A percentile compares a stretch with the other conserved stretches of the same genome.
Conservation (phyloP, 2,888 invertebrate genomes). For the Parnassius mnemosyne region DNA sequence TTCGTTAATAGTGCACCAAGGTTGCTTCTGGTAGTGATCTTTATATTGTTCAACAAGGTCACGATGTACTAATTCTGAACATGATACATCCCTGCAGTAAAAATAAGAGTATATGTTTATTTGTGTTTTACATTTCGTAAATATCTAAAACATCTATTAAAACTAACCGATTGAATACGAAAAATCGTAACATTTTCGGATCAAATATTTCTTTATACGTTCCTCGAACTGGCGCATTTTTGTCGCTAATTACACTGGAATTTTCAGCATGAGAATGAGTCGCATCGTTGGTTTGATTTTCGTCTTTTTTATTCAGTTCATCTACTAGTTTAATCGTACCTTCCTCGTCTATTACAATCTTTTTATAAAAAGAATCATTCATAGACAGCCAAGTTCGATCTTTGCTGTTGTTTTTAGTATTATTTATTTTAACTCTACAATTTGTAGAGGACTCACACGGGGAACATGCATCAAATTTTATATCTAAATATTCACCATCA, state of each 20-base stretch:
- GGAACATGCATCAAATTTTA: conserved; percentile 56
- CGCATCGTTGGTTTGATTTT: conserved; percentile 30
- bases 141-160: conserved; percentile 2
- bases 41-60: conserved; percentile 55
- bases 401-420: conserved; percentile 35
- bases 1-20: conserved; percentile 66
- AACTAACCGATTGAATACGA: conserved; percentile 59
- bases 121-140: background rate
- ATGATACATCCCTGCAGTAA: conserved; percentile 54
- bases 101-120: conserved; percentile 4
- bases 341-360: conserved; percentile 57
- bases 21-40: conserved; percentile 54
- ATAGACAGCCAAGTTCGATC: conserved; percentile 57
- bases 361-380: conserved; percentile 62
- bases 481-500: conserved; percentile 53
- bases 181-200: conserved; percentile 57
- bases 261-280: background rate
- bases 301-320: conserved; percentile 38
- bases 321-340: conserved; percentile 51
- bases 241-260: background rate
- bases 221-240: conserved; percentile 38
- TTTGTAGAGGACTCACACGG: conserved; percentile 54
- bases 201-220: conserved; percentile 57
- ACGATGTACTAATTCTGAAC: conserved; percentile 65
- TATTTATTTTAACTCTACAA: conserved; percentile 51